Percentiles rank a stretch among this genome's conserved stretches.
These are phyloP conservation scores for Entomyzon cyanotis DNA, from an alignment of 2,113 vertebrate genomes.

Conservation along the genomic window DNA sequence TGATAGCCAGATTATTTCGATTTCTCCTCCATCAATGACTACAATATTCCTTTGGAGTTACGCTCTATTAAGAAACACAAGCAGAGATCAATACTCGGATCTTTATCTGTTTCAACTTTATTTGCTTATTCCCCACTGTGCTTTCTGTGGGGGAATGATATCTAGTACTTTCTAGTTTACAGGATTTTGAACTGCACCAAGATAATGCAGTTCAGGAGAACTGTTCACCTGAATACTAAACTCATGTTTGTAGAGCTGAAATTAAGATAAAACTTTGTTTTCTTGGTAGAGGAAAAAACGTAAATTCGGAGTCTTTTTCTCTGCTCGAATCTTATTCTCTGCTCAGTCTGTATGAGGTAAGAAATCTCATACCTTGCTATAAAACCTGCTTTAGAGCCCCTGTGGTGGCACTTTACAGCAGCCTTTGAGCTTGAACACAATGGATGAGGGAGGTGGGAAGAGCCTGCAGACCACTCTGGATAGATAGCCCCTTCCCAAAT, in stretches of 20 bases:
- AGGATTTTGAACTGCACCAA: not conserved
- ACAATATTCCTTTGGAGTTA: conserved; percentile 58
- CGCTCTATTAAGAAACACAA: conserved; percentile 67
- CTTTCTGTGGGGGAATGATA: conserved; percentile 7
- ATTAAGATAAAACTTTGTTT: conserved; percentile 2
- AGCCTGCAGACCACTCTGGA: fast-evolving
- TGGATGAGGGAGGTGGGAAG: not conserved
- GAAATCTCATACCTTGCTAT: not conserved
- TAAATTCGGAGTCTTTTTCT: not conserved
- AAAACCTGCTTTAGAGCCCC: not conserved
- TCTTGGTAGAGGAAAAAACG: not conserved
- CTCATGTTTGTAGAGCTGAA: not conserved
- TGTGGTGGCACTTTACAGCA: not conserved
- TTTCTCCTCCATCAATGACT: conserved; percentile 61
- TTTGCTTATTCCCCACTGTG: conserved; percentile 54
- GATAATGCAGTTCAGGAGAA: not conserved
- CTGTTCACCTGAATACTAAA: not conserved
- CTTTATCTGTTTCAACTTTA: conserved; percentile 66
- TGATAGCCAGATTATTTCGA: conserved; percentile 50
- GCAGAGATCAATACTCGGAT: conserved; percentile 71
- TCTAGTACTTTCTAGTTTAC: not conserved
- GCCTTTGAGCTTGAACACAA: not conserved
- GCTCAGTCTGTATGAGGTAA: not conserved
- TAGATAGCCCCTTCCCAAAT: fast-evolving
- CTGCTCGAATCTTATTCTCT: not conserved